Evolutionary conservation across 2,888 invertebrate species (phyloP).

Genomic region (Acanthococcus lagerstroemiae): DNA sequence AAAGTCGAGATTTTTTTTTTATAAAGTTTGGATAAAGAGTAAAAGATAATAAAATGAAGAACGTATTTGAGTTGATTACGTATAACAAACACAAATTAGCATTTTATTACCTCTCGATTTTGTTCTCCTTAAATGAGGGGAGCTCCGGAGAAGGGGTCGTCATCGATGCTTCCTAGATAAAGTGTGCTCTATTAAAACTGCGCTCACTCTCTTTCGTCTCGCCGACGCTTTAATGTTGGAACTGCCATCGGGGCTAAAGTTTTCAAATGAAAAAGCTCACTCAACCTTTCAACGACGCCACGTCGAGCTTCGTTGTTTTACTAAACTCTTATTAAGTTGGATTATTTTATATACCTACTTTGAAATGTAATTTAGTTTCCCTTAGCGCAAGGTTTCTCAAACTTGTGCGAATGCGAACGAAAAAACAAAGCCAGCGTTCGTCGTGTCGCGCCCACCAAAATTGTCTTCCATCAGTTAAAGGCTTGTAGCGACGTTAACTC

Average conservation of each 20-base stretch:
- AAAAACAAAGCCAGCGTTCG: too few species aligned
- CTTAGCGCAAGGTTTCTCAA: conserved; percentile 27
- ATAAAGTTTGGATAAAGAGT: conserved; percentile 29
- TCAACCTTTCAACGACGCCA: conserved; percentile 35
- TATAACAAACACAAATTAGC: conserved; percentile 59
- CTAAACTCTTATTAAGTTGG: conserved; percentile 32
- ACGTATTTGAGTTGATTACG: conserved; percentile 41
- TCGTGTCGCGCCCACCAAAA: too few species aligned
- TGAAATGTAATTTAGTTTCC: conserved; percentile 31
- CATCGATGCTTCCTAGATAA: conserved; percentile 28
- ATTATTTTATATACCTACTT: conserved; percentile 31
- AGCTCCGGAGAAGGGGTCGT: background rate
- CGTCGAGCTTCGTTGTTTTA: conserved; percentile 29
- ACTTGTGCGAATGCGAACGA: conserved; percentile 1
- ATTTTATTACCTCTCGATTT: conserved; percentile 51
- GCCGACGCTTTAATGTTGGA: conserved; percentile 44
- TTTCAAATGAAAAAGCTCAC: conserved; percentile 38
- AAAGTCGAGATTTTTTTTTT: conserved; percentile 17
- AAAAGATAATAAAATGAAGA: conserved; percentile 31
- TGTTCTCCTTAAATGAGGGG: conserved; percentile 5
- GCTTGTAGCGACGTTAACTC: too few species aligned
- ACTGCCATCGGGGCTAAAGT: conserved; percentile 41
- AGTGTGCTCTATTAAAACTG: conserved; percentile 28
- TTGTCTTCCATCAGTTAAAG: too few species aligned
- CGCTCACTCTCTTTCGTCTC: conserved; percentile 34